A percentile compares a stretch with the other conserved stretches of the same genome.
phyloP scores from a whole-genome alignment of 2,113 vertebrate genomes.

The Chaetops frenatus region DNA sequence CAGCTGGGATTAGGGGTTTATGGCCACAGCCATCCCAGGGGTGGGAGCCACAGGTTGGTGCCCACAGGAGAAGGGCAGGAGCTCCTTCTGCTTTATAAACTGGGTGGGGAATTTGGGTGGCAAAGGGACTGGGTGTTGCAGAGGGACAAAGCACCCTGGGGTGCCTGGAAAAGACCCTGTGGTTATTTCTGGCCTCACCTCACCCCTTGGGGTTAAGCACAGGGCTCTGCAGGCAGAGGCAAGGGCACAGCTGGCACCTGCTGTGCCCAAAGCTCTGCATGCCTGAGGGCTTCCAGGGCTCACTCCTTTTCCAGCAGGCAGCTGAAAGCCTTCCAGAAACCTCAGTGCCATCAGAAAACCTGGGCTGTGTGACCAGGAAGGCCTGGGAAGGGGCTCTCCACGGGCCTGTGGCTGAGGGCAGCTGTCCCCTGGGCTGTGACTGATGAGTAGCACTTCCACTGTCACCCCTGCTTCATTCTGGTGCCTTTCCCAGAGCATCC shows the following conservation, averaged over 20 bases:
- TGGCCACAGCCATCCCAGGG: not conserved
- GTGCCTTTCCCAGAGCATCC: not conserved
- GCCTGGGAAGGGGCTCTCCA: slow-evolving; percentile 48
- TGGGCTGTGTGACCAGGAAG: slow-evolving; percentile 61
- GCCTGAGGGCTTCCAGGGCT: not conserved
- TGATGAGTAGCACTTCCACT: not conserved
- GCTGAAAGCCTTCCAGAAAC: slow-evolving; percentile 77
- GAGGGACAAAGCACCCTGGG: not conserved
- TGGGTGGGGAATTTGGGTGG: not conserved
- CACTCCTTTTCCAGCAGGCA: slow-evolving; percentile 40
- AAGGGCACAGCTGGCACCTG: not conserved
- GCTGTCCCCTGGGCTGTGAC: slow-evolving; percentile 34
- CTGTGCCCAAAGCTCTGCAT: fast-evolving
- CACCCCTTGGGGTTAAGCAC: not conserved
- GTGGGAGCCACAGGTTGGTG: not conserved
- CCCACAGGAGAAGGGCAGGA: not conserved
- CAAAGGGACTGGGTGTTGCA: not conserved
- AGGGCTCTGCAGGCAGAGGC: not conserved
- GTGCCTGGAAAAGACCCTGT: not conserved
- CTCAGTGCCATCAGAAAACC: slow-evolving; percentile 66
- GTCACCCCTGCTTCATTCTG: not conserved
- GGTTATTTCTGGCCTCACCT: not conserved
- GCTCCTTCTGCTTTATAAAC: not conserved
- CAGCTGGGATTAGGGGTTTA: not conserved
- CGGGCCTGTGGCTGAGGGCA: slow-evolving; percentile 77